Evolutionary conservation across 2,797 vertebrate genomes (phyloP), one percentile per base, ranked within the genome.

Genomic region (Sylvia borin): DNA sequence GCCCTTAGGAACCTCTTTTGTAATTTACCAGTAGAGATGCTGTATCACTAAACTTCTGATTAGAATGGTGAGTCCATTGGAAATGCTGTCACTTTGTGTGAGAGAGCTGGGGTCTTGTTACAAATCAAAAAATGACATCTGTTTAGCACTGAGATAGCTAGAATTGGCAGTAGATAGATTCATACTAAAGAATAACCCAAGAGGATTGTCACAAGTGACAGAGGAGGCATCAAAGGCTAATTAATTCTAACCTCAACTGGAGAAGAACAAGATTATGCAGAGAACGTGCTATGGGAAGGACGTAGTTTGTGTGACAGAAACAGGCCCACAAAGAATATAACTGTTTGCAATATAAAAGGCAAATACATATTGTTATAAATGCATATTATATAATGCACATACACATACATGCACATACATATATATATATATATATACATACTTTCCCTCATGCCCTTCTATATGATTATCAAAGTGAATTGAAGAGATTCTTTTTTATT

Each of bases 221-320:
- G 40, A 60, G 43, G 50, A 87, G 21, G 42, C 9, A 45, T 66
- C n/a, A 62, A 51, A 55, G 54, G n/a, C 13, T 88, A 70, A 68
- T 71, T 13, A 67, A 47, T 34, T 90, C 36, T 74, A 54, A 64
- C 36, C n/a, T 75, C 36, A 74, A 31, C 26, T 32, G n/a, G 32
- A 54, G n/a, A 48, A 27, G 9, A 71, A 24, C 7, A 31, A 29
- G 16, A 42, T 9, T 19, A 15, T 55, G 11, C 31, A 61, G 51
- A 18, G 58, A 88, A 29, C 5, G 15, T 32, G 7, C 40, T 62
- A 32, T 0, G 0, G 32, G 22, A 66, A 92, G 26, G 53, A 71
- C 0, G 0, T 5, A 10, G 9, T 70, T 57, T 77, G 25, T 0
- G 0, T 66, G 55, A 70, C 51, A 90, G 31, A 70, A 88, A 68